phyloP scores from a whole-genome alignment of 2,888 invertebrate species.

The Andrena fulva region DNA sequence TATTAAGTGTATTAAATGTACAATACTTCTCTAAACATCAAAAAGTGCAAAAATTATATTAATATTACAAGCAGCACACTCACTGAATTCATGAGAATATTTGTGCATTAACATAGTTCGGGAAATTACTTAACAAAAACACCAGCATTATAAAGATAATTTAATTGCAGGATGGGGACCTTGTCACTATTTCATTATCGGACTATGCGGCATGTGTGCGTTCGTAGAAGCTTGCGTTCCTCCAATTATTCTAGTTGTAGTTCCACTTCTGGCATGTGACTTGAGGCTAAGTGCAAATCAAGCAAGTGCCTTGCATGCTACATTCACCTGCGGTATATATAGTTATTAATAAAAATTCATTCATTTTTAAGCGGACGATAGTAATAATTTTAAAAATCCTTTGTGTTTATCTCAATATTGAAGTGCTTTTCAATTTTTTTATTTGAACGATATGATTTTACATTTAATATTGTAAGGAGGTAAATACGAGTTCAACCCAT shows the following conservation, averaged over 20 bases:
- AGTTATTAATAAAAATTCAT: neutral
- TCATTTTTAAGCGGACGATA: too few species aligned
- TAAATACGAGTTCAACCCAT: too few species aligned
- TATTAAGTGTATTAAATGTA: neutral
- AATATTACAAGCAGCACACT: too few species aligned
- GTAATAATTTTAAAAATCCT: too few species aligned
- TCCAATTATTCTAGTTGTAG: conserved; percentile 65
- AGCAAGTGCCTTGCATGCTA: conserved; percentile 63
- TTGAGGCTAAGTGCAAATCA: conserved; percentile 63
- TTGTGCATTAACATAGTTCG: neutral
- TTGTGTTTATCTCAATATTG: too few species aligned
- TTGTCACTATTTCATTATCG: conserved; percentile 72
- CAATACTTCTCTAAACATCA: neutral
- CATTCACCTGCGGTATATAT: conserved; percentile 70
- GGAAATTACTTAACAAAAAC: neutral
- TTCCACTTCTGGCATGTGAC: conserved; percentile 74
- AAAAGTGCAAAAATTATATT: too few species aligned
- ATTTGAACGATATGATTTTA: too few species aligned
- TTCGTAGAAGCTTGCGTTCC: conserved; percentile 74
- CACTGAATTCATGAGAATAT: neutral
- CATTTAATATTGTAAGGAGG: too few species aligned
- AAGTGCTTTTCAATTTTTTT: too few species aligned
- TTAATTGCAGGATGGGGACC: conserved; percentile 75
- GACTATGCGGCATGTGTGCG: conserved; percentile 73
- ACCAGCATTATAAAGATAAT: conserved; percentile 2